Evolutionary conservation across 2,888 invertebrate species (phyloP).

Genomic region (Drepanosiphum platanoidis): DNA sequence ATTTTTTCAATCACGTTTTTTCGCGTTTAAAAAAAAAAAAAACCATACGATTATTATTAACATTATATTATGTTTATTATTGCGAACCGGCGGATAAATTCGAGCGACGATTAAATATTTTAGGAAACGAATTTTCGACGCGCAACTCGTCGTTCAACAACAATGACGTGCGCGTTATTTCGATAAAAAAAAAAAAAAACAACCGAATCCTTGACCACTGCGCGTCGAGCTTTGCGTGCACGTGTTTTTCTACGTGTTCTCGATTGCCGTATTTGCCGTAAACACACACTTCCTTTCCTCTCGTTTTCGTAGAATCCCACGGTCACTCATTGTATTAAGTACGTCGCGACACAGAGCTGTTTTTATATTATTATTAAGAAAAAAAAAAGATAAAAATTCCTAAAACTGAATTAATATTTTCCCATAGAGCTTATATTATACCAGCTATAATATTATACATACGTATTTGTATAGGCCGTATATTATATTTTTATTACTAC

Average conservation of each 20-base stretch:
- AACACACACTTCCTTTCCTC: slow-evolving; percentile 22
- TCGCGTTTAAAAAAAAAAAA: neutral
- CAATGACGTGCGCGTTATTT: neutral
- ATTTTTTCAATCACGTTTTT: too few relatives aligned
- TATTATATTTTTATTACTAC: neutral
- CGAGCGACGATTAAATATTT: too few relatives aligned
- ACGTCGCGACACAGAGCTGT: slow-evolving; percentile 29
- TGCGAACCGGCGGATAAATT: too few relatives aligned
- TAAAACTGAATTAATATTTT: slow-evolving; percentile 52
- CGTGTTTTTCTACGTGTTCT: slow-evolving; percentile 27
- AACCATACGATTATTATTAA: too few relatives aligned
- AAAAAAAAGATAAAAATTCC: neutral
- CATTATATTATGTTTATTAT: too few relatives aligned
- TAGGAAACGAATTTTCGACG: too few relatives aligned
- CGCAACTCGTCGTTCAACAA: too few relatives aligned
- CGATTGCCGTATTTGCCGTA: neutral
- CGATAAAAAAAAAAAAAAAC: neutral
- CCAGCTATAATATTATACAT: too few relatives aligned
- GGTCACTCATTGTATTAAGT: slow-evolving; percentile 23
- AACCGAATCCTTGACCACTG: neutral
- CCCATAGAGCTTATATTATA: neutral
- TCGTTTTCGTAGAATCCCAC: slow-evolving; percentile 50
- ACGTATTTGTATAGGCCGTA: too few relatives aligned
- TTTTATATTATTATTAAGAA: neutral
- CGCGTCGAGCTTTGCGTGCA: slow-evolving; percentile 20